Evolutionary conservation across 2,888 invertebrate genomes (phyloP).

Genomic region (Xiphydria camelus): DNA sequence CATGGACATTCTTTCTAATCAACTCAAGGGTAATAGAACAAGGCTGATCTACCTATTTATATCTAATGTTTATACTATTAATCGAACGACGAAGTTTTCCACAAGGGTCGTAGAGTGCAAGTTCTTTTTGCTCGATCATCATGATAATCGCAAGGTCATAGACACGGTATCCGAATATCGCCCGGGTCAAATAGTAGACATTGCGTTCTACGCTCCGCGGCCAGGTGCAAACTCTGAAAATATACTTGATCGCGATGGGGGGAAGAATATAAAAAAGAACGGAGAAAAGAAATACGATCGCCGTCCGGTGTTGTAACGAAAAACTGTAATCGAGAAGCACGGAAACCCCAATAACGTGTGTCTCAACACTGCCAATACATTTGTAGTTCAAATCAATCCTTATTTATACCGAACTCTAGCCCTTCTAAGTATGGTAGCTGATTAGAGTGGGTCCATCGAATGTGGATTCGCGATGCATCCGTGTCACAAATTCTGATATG

Average conservation of each 20-base stretch:
- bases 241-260: too few species aligned
- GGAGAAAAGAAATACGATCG: constrained; percentile 2
- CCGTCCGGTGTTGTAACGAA: constrained; percentile 18
- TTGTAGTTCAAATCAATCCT: constrained; percentile 20
- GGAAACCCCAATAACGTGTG: constrained; percentile 16
- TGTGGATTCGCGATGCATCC: constrained; percentile 26
- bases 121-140: too few species aligned
- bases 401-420: constrained; percentile 30
- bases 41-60: constrained; percentile 30
- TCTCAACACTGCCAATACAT: constrained; percentile 46
- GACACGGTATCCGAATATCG: too few species aligned
- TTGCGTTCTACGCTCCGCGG: too few species aligned
- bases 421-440: constrained; percentile 12
- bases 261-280: too few species aligned
- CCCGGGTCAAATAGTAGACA: too few species aligned
- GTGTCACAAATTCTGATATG: constrained; percentile 26
- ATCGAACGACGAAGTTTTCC: too few species aligned
- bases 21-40: constrained; percentile 28
- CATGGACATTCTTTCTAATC: constrained; percentile 21
- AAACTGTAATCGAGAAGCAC: constrained; percentile 13
- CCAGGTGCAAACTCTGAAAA: too few species aligned
- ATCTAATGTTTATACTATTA: constrained; percentile 15
- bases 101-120: too few species aligned
- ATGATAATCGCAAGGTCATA: too few species aligned
- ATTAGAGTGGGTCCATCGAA: constrained; percentile 12